phyloP scores from a whole-genome alignment of 2,113 vertebrate genomes.

The Guaruba guarouba region DNA sequence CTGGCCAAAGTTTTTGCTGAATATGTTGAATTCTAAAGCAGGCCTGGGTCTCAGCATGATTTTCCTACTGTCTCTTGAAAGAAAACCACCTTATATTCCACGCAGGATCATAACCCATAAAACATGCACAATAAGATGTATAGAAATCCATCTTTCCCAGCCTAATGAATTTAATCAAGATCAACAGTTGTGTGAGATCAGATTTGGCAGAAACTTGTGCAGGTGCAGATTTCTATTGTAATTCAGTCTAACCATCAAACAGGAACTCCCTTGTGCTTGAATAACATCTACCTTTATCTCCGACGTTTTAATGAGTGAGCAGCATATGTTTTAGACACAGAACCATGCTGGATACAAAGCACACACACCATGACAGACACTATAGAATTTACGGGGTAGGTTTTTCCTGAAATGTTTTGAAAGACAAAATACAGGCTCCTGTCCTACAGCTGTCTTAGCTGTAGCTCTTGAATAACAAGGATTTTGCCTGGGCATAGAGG shows the following conservation, averaged over 20 bases:
- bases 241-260: slow-evolving; percentile 42
- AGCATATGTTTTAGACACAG: not conserved
- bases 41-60: slow-evolving; percentile 42
- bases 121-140: slow-evolving; percentile 19
- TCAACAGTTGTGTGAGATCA: slow-evolving; percentile 65
- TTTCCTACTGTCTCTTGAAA: slow-evolving; percentile 59
- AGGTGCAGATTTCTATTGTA: slow-evolving; percentile 62
- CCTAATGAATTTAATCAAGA: slow-evolving; percentile 53
- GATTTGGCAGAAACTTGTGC: slow-evolving; percentile 53
- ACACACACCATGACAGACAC: not conserved
- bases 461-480: not conserved
- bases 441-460: not conserved
- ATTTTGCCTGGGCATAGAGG: not conserved
- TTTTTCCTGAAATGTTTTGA: not conserved
- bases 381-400: rapidly evolving
- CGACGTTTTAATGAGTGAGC: not conserved
- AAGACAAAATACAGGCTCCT: not conserved
- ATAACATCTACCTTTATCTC: slow-evolving; percentile 40
- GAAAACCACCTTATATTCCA: slow-evolving; percentile 58
- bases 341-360: not conserved
- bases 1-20: slow-evolving; percentile 60
- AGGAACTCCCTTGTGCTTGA: slow-evolving; percentile 56
- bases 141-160: slow-evolving; percentile 57
- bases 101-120: slow-evolving; percentile 56
- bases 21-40: slow-evolving; percentile 63